Conservation (phyloP, 1,140 invertebrate species). For the Lepidostoma basale region DNA sequence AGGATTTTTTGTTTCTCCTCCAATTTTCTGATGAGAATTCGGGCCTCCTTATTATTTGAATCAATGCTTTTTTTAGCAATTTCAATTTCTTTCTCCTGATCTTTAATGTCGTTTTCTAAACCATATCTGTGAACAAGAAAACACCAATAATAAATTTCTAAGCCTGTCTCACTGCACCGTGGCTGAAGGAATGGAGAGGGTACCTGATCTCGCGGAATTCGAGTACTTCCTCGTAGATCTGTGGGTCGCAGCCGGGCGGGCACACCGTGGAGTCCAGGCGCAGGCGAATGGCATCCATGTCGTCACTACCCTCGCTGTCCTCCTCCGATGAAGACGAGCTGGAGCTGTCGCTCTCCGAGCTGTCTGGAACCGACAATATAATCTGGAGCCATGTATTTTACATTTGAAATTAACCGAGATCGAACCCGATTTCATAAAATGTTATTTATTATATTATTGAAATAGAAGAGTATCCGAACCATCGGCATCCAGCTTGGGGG, state of each 20-base stretch:
- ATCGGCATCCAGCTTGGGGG: constrained; percentile 56
- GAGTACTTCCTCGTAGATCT: constrained; percentile 70
- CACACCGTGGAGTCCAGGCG: constrained; percentile 76
- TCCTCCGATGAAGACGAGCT: constrained; percentile 52
- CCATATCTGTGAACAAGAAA: constrained; percentile 16
- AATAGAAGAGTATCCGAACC: constrained; percentile 46
- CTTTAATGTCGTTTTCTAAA: constrained; percentile 36
- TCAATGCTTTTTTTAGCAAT: constrained; percentile 22
- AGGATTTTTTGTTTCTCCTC: constrained; percentile 29
- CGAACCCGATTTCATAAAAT: neutral
- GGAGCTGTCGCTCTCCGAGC: neutral
- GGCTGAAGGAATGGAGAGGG: neutral
- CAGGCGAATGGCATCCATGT: constrained; percentile 65
- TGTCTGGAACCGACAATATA: neutral
- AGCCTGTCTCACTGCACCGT: neutral
- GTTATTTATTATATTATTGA: neutral
- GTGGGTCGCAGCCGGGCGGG: constrained; percentile 73
- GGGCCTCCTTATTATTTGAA: constrained; percentile 18
- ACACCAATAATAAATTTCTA: neutral
- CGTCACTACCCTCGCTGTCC: constrained; percentile 64
- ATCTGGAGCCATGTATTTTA: too few relatives aligned
- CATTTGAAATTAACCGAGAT: neutral
- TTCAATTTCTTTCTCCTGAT: constrained; percentile 31
- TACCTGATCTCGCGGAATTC: constrained; percentile 65
- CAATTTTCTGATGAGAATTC: constrained; percentile 3